Conservation (phyloP, 1,140 invertebrate genomes). For the Arctopsyche grandis region DNA sequence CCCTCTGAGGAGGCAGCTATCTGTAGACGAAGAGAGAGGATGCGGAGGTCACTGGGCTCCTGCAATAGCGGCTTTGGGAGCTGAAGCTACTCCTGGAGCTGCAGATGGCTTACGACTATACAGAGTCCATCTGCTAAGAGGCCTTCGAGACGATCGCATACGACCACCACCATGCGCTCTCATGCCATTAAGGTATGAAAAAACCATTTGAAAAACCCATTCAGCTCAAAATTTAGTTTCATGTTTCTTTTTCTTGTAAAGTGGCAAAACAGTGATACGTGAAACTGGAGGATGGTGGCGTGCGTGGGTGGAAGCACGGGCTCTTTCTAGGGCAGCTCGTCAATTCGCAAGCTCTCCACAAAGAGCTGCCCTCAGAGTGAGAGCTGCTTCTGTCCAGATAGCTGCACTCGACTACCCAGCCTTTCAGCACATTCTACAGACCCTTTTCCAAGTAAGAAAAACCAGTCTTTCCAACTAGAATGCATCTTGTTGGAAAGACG, state of each 20-base stretch:
- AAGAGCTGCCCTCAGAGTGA: slow-evolving; percentile 48
- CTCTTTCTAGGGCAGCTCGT: slow-evolving; percentile 38
- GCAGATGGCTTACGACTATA: slow-evolving; percentile 44
- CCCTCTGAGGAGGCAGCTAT: slow-evolving; percentile 45
- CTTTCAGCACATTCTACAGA: slow-evolving; percentile 53
- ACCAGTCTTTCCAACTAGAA: too few species aligned
- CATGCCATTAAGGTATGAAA: slow-evolving; percentile 33
- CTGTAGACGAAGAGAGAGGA: slow-evolving; percentile 52
- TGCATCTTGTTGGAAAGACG: too few species aligned
- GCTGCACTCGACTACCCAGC: slow-evolving; percentile 50
- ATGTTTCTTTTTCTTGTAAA: neutral
- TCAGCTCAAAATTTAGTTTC: neutral
- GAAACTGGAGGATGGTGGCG: slow-evolving; percentile 43
- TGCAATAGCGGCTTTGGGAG: neutral
- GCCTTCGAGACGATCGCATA: slow-evolving; percentile 17
- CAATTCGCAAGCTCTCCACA: slow-evolving; percentile 45
- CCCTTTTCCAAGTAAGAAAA: slow-evolving; percentile 46
- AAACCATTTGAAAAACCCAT: neutral
- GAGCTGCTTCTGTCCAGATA: slow-evolving; percentile 49
- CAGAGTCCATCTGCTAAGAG: slow-evolving; percentile 35
- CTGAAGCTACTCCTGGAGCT: slow-evolving; percentile 27
- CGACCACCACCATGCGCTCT: slow-evolving; percentile 48
- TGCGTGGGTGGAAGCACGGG: slow-evolving; percentile 44
- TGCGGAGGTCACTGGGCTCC: slow-evolving; percentile 48
- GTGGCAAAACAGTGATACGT: neutral